phyloP scores from a whole-genome alignment of 92 coral and sea anemone genomes.

The Phenganax subtilis region DNA sequence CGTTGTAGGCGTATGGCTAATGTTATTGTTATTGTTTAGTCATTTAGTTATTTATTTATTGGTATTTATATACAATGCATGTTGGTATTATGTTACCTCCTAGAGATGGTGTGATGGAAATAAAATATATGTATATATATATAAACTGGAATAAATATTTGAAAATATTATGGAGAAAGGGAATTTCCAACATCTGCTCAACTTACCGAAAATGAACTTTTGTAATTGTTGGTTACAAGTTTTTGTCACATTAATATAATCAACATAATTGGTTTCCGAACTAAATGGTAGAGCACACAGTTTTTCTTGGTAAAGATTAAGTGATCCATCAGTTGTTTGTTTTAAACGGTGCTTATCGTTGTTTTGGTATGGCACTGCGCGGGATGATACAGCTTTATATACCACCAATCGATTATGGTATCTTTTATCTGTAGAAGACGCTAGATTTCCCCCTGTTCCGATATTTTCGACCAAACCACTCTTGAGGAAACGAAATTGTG shows the following conservation, averaged over 20 bases:
- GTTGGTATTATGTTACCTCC: no score
- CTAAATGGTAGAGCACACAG: background rate
- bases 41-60: no score
- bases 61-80: no score
- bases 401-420: background rate
- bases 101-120: no score
- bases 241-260: background rate
- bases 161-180: no score
- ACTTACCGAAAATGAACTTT: background rate
- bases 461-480: background rate
- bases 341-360: background rate
- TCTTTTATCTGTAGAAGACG: background rate
- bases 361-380: background rate
- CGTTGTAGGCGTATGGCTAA: no score
- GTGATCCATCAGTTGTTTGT: background rate
- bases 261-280: no score
- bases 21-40: no score
- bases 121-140: no score
- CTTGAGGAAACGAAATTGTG: constrained; percentile 7
- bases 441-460: background rate
- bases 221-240: background rate
- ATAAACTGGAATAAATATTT: no score
- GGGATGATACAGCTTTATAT: background rate
- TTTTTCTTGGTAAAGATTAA: background rate
- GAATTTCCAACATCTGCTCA: no score